phyloP scores from a whole-genome alignment of 2,113 vertebrate genomes.

The Mesembrinibis cayennensis region DNA sequence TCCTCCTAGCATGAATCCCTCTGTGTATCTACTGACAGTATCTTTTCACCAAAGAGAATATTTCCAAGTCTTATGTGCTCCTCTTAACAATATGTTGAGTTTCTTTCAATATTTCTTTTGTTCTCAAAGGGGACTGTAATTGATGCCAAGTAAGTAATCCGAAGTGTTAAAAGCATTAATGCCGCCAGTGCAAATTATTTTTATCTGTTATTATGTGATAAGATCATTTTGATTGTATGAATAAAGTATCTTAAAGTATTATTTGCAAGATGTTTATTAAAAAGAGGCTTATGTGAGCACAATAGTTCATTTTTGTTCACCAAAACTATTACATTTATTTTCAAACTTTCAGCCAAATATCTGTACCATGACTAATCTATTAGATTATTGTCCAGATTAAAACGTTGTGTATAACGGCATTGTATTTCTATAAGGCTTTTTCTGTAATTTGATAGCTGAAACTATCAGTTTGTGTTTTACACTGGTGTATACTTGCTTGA shows the following conservation, averaged over 20 bases:
- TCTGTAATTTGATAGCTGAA: constrained; percentile 22
- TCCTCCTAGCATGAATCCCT: neutral
- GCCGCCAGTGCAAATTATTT: neutral
- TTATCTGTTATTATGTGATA: neutral
- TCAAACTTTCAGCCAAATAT: neutral
- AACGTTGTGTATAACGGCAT: neutral
- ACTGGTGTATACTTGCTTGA: neutral
- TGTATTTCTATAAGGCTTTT: neutral
- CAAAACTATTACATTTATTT: neutral
- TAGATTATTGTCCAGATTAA: neutral
- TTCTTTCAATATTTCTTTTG: neutral
- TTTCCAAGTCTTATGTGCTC: neutral
- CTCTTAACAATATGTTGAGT: neutral
- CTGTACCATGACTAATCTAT: neutral
- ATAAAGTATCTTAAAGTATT: neutral
- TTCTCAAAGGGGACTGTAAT: neutral
- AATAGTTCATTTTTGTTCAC: neutral
- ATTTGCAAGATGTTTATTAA: neutral
- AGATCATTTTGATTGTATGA: neutral
- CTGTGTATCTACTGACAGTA: neutral
- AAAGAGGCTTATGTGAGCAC: neutral
- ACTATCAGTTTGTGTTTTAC: neutral
- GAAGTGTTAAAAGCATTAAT: neutral
- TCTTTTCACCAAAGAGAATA: neutral
- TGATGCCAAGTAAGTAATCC: neutral